Evolutionary conservation across 1,140 invertebrate genomes (phyloP).

Genomic region (Zelostemma sp.): DNA sequence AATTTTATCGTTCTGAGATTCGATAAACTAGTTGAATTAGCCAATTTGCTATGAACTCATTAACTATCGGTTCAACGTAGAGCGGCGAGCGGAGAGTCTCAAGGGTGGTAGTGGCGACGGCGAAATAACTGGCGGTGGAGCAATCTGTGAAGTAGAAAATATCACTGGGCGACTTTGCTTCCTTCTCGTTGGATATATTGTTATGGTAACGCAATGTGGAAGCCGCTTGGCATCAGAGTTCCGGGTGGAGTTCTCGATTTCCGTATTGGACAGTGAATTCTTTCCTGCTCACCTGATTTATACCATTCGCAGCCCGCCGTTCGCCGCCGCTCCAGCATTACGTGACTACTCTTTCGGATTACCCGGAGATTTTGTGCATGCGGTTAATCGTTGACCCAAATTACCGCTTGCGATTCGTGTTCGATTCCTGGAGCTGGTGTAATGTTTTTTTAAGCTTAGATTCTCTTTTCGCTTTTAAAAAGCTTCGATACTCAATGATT

Average conservation of each 20-base stretch:
- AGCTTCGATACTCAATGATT: too few relatives aligned
- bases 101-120: conserved; percentile 32
- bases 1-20: neutral
- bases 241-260: conserved; percentile 59
- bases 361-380: conserved; percentile 35
- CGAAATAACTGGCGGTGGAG: conserved; percentile 38
- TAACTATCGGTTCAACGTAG: conserved; percentile 14
- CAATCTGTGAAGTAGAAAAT: conserved; percentile 55
- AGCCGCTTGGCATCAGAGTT: conserved; percentile 54
- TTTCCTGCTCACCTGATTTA: conserved; percentile 53
- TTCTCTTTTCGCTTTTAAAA: too few relatives aligned
- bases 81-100: too few relatives aligned
- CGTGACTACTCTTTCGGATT: conserved; percentile 43
- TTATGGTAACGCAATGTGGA: conserved; percentile 60
- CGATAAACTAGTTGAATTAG: conserved; percentile 29
- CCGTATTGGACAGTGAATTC: conserved; percentile 58
- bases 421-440: conserved; percentile 1
- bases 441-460: too few relatives aligned
- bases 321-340: conserved; percentile 9
- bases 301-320: conserved; percentile 4
- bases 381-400: conserved; percentile 7
- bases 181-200: conserved; percentile 57
- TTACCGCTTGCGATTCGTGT: neutral
- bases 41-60: conserved; percentile 44
- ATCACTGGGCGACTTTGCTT: conserved; percentile 41